A percentile compares a stretch with the other conserved stretches of the same genome.
Conservation (phyloP, 2,888 invertebrate genomes). For the Sycophila texana region DNA sequence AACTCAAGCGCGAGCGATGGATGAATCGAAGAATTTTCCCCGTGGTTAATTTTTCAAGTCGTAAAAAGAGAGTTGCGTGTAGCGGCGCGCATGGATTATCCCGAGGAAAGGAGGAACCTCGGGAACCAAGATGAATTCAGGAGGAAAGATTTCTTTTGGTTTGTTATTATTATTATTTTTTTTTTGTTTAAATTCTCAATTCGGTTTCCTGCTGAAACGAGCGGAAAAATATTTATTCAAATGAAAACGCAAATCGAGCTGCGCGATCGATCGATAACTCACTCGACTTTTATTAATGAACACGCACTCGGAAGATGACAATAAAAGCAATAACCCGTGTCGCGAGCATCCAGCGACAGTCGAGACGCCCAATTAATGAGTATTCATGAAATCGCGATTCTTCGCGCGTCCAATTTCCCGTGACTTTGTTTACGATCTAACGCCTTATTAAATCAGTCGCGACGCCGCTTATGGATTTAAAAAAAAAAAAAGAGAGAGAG, state of each 20-base stretch:
- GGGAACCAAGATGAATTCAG: too few species aligned
- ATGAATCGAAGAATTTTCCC: too few species aligned
- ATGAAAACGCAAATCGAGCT: neutral
- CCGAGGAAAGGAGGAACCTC: too few species aligned
- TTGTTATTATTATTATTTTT: too few species aligned
- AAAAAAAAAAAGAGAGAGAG: neutral
- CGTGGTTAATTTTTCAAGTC: too few species aligned
- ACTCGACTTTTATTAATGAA: slow-evolving; percentile 2
- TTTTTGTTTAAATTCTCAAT: too few species aligned
- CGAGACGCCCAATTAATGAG: neutral
- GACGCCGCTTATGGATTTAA: neutral
- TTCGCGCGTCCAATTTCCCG: neutral
- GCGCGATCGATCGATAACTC: neutral
- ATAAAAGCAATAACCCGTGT: neutral
- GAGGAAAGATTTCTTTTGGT: too few species aligned
- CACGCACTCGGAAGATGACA: neutral
- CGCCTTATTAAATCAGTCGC: slow-evolving; percentile 26
- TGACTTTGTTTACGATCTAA: slow-evolving; percentile 24
- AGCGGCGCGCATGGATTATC: too few species aligned
- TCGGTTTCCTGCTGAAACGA: neutral
- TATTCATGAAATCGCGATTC: slow-evolving; percentile 16
- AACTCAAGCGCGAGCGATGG: too few species aligned
- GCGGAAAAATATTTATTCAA: neutral
- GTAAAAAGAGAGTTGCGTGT: neutral
- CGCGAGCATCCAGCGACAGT: neutral